Percentiles rank a stretch among this genome's conserved stretches.
These are phyloP conservation scores for Disparrhopalites patrizii DNA, from an alignment of 2,888 invertebrate species.

Conservation along the genomic window DNA sequence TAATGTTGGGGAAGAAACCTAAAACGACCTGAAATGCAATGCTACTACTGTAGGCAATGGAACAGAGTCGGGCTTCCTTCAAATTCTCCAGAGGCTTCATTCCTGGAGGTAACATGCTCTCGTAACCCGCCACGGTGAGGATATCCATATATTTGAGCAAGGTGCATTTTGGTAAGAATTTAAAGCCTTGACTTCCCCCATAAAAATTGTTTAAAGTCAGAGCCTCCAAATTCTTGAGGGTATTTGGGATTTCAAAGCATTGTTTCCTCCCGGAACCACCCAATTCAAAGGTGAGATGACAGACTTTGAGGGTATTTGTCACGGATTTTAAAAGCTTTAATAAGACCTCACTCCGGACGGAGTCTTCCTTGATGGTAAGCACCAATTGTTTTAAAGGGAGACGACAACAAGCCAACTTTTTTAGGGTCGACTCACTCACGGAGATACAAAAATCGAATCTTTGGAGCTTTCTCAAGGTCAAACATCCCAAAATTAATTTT, in stretches of 20 bases:
- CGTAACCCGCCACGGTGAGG: neutral
- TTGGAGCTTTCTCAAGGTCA: neutral
- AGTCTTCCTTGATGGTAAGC: neutral
- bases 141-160: slow-evolving; percentile 4
- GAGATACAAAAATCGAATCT: slow-evolving; percentile 14
- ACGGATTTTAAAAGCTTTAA: slow-evolving; percentile 4
- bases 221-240: neutral
- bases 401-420: neutral
- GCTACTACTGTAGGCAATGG: neutral
- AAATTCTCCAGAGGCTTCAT: neutral
- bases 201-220: slow-evolving; percentile 5
- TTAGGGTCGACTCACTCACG: neutral
- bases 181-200: neutral
- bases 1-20: neutral
- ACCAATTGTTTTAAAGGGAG: neutral
- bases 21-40: slow-evolving; percentile 6
- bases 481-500: neutral
- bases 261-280: neutral
- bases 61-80: neutral
- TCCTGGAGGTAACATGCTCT: neutral
- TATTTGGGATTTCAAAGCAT: slow-evolving; percentile 9
- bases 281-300: slow-evolving; percentile 2
- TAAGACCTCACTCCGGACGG: neutral
- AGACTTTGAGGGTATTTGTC: neutral
- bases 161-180: neutral